Evolutionary conservation across 1,140 invertebrate genomes (phyloP), one percentile per base, ranked within the genome.

Genomic region (Hyphantria cunea): DNA sequence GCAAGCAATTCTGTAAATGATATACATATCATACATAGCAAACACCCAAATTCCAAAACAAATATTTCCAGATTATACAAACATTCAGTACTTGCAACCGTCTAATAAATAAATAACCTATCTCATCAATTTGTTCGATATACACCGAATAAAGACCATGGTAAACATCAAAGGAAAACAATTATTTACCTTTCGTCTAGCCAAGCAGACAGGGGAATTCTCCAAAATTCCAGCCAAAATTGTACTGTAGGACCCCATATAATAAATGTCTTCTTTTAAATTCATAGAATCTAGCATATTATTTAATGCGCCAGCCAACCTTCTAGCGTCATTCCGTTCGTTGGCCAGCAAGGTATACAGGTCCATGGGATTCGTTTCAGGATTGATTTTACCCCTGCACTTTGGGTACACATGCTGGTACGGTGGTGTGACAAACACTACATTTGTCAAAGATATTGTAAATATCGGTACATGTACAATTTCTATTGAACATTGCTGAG

Each of bases 381-480:
- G 76, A 32, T 76, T 78, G 17, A 92, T 70, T 37, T 85, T 84
- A 5, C 82, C 80, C 54, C 91, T 81, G 58, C 93, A 92, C 14
- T 92, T 75, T 45, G 95, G 94, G 81, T 93, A 94, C n/a, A 95
- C 51, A 34, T 92, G 82, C 32, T 82, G 82, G 75, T 93, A 94
- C 47, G 92, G 90, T 33, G 95, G 95, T 32, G 94, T 94, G 0
- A 95, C 80, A 75, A 96, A 95, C 25, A 95, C 61, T 52, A 92
- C 82, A 77, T 93, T 92, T 56, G 92, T 93, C 31, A 94, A 82
- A 47, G 91, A 77, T 14, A 93, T 92, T 17, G 92, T 82, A 58
- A 94, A 94, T 41, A 95, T 86, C 42, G 94, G 94, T 52, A 93
- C 84, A 68, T 94, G 93, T 11, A 93, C 89, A 34, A 95, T 89